Evolutionary conservation across 2,797 vertebrate genomes (phyloP).

Genomic region (Allochrocebus solatus): DNA sequence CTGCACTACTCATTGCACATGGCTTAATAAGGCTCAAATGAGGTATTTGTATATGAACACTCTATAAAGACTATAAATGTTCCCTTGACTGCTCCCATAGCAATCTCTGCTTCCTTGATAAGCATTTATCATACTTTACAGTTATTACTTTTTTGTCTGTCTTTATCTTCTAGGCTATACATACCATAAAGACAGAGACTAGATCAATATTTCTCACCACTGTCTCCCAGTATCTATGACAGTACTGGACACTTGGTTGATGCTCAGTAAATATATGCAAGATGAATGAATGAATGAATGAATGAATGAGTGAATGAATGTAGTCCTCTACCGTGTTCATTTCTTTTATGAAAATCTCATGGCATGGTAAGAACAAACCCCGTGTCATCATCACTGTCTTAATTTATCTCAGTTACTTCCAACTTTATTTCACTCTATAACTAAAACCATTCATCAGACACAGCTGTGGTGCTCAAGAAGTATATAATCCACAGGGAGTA

Average conservation of each 20-base stretch:
- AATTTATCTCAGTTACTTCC: neutral
- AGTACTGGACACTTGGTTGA: neutral
- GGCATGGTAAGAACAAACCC: neutral
- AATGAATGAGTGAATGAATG: neutral
- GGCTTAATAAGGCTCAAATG: neutral
- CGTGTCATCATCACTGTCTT: neutral
- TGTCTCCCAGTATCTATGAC: neutral
- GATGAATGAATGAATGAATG: neutral
- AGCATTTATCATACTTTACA: neutral
- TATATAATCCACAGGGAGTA: neutral
- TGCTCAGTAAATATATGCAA: neutral
- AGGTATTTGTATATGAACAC: neutral
- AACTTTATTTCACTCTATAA: neutral
- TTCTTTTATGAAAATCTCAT: conserved; percentile 15
- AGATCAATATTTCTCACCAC: neutral
- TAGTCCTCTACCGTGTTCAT: neutral
- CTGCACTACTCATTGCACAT: neutral
- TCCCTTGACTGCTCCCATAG: neutral
- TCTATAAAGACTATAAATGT: neutral
- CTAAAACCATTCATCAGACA: neutral
- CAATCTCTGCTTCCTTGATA: neutral
- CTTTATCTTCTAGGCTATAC: neutral
- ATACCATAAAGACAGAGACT: neutral
- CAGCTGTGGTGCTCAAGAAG: neutral
- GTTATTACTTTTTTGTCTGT: neutral